A percentile compares a stretch with the other conserved stretches of the same genome.
phyloP scores from a whole-genome alignment of 1,140 invertebrate species.

The Pogonus chalceus region DNA sequence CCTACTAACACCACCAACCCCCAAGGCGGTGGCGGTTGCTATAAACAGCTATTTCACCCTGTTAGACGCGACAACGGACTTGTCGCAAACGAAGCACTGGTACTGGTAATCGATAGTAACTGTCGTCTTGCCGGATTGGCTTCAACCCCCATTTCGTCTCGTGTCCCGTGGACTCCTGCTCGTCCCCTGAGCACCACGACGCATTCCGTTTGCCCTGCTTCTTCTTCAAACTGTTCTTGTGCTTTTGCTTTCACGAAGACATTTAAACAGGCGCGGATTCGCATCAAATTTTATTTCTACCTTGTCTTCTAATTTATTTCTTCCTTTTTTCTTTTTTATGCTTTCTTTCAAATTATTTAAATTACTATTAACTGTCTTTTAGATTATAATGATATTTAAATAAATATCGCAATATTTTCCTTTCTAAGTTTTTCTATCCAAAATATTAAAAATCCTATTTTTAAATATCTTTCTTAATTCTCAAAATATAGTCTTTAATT shows the following conservation, averaged over 20 bases:
- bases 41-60: constrained; percentile 6
- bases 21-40: neutral
- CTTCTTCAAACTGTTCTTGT: neutral
- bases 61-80: neutral
- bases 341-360: too few relatives aligned
- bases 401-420: too few relatives aligned
- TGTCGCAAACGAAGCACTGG: neutral
- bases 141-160: neutral
- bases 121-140: neutral
- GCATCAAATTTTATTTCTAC: neutral
- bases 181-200: neutral
- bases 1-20: too few relatives aligned
- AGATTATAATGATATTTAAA: too few relatives aligned
- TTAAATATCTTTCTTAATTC: too few relatives aligned
- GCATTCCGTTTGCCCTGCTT: neutral
- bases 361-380: too few relatives aligned
- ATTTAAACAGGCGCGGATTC: neutral
- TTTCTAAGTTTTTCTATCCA: too few relatives aligned
- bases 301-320: too few relatives aligned
- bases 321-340: too few relatives aligned
- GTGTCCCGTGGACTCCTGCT: neutral
- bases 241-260: neutral
- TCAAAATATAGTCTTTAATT: too few relatives aligned
- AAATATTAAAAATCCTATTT: too few relatives aligned
- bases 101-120: constrained; percentile 1